phyloP scores from a whole-genome alignment of 1,140 invertebrate genomes.

The Atopsyche davidsoni region DNA sequence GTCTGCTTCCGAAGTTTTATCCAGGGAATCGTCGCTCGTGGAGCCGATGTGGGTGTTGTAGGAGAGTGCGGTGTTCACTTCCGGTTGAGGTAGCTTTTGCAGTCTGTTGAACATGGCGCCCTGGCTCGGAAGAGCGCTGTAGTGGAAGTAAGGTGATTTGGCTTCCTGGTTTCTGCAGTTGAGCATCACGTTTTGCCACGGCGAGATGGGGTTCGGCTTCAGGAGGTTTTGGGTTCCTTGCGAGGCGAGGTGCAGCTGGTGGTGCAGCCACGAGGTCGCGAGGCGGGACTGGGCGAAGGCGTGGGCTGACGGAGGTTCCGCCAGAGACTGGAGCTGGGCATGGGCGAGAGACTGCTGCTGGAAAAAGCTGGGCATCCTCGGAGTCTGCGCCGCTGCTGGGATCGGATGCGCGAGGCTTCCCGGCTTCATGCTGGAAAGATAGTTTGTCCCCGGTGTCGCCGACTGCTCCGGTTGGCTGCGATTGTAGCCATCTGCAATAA shows the following conservation, averaged over 20 bases:
- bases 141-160: slow-evolving; percentile 41
- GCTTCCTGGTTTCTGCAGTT: slow-evolving; percentile 40
- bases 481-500: slow-evolving; percentile 42
- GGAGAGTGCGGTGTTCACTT: slow-evolving; percentile 36
- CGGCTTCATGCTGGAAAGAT: slow-evolving; percentile 35
- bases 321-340: slow-evolving; percentile 32
- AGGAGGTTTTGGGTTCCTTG: slow-evolving; percentile 39
- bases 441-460: slow-evolving; percentile 41
- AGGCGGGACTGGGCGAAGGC: slow-evolving; percentile 46
- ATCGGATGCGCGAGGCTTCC: slow-evolving; percentile 29
- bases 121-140: slow-evolving; percentile 34
- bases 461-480: slow-evolving; percentile 39
- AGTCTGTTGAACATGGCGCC: slow-evolving; percentile 14
- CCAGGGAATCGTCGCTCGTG: slow-evolving; percentile 56
- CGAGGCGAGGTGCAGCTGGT: slow-evolving; percentile 50
- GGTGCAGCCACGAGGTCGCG: slow-evolving; percentile 51
- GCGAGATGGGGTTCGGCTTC: slow-evolving; percentile 43
- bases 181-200: slow-evolving; percentile 51
- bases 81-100: slow-evolving; percentile 12
- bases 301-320: slow-evolving; percentile 33
- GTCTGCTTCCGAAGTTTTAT: slow-evolving; percentile 51
- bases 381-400: slow-evolving; percentile 9
- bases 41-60: slow-evolving; percentile 30
- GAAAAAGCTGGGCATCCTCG: slow-evolving; percentile 38
- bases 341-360: slow-evolving; percentile 38